Evolutionary conservation across 2,888 invertebrate species (phyloP), one percentile per base, ranked within the genome.

Genomic region (Idaea dimidiata): DNA sequence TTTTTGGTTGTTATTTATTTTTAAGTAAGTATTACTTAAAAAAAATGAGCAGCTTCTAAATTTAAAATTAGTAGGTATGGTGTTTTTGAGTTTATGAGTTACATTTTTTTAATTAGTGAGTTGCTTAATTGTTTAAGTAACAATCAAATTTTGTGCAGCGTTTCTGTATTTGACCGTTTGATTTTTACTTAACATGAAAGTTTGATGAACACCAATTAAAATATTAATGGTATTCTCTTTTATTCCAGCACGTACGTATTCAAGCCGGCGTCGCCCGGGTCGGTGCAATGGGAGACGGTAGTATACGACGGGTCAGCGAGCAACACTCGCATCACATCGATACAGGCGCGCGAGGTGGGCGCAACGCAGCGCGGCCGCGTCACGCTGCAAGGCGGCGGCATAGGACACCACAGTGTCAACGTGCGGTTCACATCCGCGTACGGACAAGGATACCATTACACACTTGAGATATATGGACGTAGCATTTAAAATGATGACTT

Each of bases 321-420:
- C 43, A 43, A 43, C 17, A 59, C 62, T 5, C 55, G 56, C 18
- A 57, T 62, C 24, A 62, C 59, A 16, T 31, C 57, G 1, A 57
- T 62, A 4, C 57, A 57, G 43, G 62, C 59, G 17, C 33, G 33
- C 18, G 62, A 62, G 55, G 55, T 59, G 2, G 62, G 62, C 1
- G 31, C 31, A 54, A 59, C 59, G 5, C 62, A 62, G 32, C 55
- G 57, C 59, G 62, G 43, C 4, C 31, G 24, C 7, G 62, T 57
- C 16, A 59, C 18, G 17, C 43, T 62, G 32, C 6, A 57, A 14
- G 24, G 17, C 17, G 62, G 62, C 16, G 62, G 62, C 1, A 17
- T 59, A 1, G 59, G 59, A 6, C 59, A 62, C 2, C 56, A 33
- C 16, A 59, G 57, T 10, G 62, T 57, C 24, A 59, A 59, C 14